Percentiles rank a stretch among this genome's conserved stretches.
Evolutionary conservation across 2,113 vertebrate genomes (phyloP).

Genomic region (Struthio camelus): DNA sequence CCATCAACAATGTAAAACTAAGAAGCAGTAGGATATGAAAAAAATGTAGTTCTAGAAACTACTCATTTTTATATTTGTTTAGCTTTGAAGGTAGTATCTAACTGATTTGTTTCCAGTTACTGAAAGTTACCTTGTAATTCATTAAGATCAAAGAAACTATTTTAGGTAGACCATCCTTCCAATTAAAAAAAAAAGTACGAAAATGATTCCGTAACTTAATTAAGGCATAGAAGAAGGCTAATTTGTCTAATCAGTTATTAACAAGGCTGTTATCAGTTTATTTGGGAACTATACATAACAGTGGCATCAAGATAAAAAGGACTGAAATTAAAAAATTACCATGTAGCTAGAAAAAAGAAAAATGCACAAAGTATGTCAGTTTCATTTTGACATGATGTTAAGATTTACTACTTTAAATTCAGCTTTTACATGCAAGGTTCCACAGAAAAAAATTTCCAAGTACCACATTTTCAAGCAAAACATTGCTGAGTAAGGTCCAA

Average conservation of each 20-base stretch:
- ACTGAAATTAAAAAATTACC: not conserved
- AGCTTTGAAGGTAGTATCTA: not conserved
- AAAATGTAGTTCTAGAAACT: not conserved
- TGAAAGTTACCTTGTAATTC: not conserved
- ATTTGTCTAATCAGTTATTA: constrained; percentile 45
- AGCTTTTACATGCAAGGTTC: not conserved
- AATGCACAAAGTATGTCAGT: not conserved
- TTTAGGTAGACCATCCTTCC: not conserved
- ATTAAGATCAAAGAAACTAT: not conserved
- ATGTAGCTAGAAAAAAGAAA: too few relatives aligned
- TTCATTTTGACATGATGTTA: not conserved
- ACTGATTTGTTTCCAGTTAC: not conserved
- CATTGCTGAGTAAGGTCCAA: not conserved
- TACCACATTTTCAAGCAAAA: not conserved
- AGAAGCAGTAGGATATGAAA: not conserved
- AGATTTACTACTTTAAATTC: not conserved
- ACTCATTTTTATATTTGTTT: not conserved
- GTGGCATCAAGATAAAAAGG: not conserved
- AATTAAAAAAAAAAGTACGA: not conserved
- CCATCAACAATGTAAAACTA: not conserved
- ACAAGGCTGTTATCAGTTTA: not conserved
- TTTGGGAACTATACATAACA: not conserved
- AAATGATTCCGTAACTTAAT: not conserved
- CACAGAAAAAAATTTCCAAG: not conserved
- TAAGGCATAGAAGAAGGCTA: not conserved